A percentile compares a stretch with the other conserved stretches of the same genome.
Conservation (phyloP, 2,797 vertebrate genomes). For the Xiphophorus birchmanni region DNA sequence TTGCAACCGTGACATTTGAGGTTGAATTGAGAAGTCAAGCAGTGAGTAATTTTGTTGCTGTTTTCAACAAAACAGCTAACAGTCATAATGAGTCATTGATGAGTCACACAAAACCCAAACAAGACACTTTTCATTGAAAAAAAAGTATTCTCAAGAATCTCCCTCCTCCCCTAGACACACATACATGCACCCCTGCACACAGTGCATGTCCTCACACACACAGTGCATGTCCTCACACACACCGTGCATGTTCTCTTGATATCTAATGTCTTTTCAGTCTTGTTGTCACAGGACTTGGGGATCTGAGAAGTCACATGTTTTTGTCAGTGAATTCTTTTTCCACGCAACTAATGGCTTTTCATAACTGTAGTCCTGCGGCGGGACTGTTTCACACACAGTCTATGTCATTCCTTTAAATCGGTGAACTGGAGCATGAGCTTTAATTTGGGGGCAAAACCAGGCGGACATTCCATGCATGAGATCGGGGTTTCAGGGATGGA, state of each 20-base stretch:
- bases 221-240: background rate
- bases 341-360: background rate
- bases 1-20: background rate
- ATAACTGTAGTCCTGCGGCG: background rate
- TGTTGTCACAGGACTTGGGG: background rate
- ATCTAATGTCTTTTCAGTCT: background rate
- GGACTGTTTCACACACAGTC: background rate
- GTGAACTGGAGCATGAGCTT: background rate
- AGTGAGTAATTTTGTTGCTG: background rate
- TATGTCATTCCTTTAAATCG: background rate
- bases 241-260: background rate
- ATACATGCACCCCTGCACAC: too few relatives aligned
- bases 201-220: background rate
- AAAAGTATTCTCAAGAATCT: background rate
- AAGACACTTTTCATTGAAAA: background rate
- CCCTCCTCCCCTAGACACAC: background rate
- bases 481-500: background rate
- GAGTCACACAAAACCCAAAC: background rate
- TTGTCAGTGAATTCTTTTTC: constrained; percentile 2
- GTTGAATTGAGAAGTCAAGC: background rate
- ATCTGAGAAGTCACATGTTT: constrained; percentile 1
- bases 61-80: background rate
- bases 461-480: background rate
- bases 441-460: background rate
- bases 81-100: background rate